Percentiles rank a stretch among this genome's conserved stretches.
Evolutionary conservation across 2,797 vertebrate genomes (phyloP).

Genomic region (Momotus momota): DNA sequence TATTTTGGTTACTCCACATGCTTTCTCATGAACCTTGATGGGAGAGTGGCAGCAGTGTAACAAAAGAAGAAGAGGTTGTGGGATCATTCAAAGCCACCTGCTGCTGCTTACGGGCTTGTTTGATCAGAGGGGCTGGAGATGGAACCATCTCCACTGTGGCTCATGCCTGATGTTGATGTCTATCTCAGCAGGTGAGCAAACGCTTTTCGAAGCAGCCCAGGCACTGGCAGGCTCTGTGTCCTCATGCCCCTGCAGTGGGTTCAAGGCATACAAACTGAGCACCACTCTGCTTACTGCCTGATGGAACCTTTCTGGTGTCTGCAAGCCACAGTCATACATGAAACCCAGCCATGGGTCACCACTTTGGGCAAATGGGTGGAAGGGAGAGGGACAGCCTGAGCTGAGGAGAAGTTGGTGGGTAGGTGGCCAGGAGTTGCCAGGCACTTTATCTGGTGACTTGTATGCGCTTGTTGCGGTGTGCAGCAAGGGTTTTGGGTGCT

Average conservation of each 20-base stretch:
- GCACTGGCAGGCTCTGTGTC: neutral
- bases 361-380: neutral
- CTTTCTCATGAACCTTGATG: neutral
- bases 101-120: neutral
- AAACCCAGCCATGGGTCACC: neutral
- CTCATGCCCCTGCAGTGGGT: accelerated
- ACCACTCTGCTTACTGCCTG: neutral
- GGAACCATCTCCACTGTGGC: neutral
- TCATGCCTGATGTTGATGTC: neutral
- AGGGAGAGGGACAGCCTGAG: neutral
- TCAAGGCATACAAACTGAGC: neutral
- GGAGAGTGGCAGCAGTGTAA: neutral
- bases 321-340: accelerated
- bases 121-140: neutral
- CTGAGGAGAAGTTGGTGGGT: neutral
- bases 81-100: neutral
- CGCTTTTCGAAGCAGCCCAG: neutral
- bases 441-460: accelerated
- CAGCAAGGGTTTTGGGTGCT: neutral
- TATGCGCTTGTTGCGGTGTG: neutral
- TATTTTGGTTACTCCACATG: neutral
- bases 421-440: neutral
- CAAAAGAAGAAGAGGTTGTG: neutral
- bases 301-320: accelerated
- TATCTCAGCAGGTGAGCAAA: neutral